phyloP scores from a whole-genome alignment of 2,797 vertebrate genomes.

The Poecilia wingei region DNA sequence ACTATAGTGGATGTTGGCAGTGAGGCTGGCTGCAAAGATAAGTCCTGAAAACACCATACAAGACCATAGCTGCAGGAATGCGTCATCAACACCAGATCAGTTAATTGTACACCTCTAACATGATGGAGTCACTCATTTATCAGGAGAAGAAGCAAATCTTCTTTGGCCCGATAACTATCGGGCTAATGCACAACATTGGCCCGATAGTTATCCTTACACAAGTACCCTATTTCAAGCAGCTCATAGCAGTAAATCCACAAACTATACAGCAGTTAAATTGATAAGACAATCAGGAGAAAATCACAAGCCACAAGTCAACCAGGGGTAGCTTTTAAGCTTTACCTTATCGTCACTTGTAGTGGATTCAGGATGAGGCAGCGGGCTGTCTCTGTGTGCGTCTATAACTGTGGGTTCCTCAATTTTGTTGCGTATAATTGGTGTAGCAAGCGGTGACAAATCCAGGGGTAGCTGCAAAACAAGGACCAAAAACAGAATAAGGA shows the following conservation, averaged over 20 bases:
- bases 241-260: slow-evolving; percentile 16
- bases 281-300: slow-evolving; percentile 17
- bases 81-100: slow-evolving; percentile 50
- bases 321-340: slow-evolving; percentile 13
- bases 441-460: slow-evolving; percentile 97
- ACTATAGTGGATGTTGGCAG: slow-evolving; percentile 97
- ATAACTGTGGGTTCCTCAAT: slow-evolving; percentile 88
- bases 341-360: slow-evolving; percentile 99
- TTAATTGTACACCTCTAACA: slow-evolving; percentile 22
- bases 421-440: slow-evolving; percentile 96
- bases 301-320: background rate
- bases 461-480: slow-evolving; percentile 86
- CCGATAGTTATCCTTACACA: slow-evolving; percentile 17
- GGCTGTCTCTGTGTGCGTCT: slow-evolving; percentile 92
- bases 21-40: slow-evolving; percentile 93
- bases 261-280: slow-evolving; percentile 12
- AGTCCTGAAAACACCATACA: slow-evolving; percentile 90
- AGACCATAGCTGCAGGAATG: slow-evolving; percentile 77
- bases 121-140: slow-evolving; percentile 11
- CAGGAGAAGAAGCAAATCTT: slow-evolving; percentile 13
- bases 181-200: slow-evolving; percentile 2
- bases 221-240: background rate
- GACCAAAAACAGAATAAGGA: background rate
- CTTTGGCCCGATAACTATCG: slow-evolving; percentile 5
- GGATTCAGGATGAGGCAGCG: slow-evolving; percentile 97